Base-by-base conservation (phyloP, 2,113 vertebrate genomes). In the Steatornis caripensis region DNA sequence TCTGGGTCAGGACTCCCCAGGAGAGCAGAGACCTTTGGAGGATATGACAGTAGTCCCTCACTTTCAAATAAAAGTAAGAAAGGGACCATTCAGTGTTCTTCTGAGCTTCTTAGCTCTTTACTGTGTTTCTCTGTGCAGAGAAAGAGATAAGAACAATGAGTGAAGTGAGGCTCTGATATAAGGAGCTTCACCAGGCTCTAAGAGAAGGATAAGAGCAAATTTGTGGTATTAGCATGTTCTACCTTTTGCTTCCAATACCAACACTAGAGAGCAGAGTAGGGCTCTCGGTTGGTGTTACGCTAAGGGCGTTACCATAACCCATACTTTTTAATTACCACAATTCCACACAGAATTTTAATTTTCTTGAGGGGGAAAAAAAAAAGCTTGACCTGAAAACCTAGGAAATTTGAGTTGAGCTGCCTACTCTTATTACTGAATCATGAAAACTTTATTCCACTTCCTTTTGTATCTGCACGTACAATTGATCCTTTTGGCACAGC, bases 21-120 rank as follows among this genome's bases (percentile, higher is more conserved):
- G 72, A 97, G 99, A 97, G 98, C 98, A 1, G 99, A 98, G 71
- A 99, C 99, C 46, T 99, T 99, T 27, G 99, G 98, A 43, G 99
- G 99, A 86, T 99, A 98, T 10, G 99, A 99, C 97, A 98, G 98
- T 21, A 94, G 80, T 39, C 93, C 96, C 16, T 86, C 96, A 29
- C 87, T 97, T 83, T 97, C 98, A 46, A 95, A 74, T 80, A 99
- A 98, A 98, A 98, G 99, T 99, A 98, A 98, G 98, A 69, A 87
- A 39, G 19, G 19, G 34, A 30, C 5, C 11, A 5, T 68, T 76
- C 22, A 14, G 26, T 10, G 0, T 70, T 80, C 48, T 77, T 43
- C 24, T 85, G 57, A 66, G 51, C 60, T 78, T 6, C 43, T 53
- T 64, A 7, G 61, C 53, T 57, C 51, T 43, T 91, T 57, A 26